Percentiles rank a stretch among this genome's conserved stretches.
Conservation (phyloP, 2,113 vertebrate genomes). For the Colistium nudipinnis region DNA sequence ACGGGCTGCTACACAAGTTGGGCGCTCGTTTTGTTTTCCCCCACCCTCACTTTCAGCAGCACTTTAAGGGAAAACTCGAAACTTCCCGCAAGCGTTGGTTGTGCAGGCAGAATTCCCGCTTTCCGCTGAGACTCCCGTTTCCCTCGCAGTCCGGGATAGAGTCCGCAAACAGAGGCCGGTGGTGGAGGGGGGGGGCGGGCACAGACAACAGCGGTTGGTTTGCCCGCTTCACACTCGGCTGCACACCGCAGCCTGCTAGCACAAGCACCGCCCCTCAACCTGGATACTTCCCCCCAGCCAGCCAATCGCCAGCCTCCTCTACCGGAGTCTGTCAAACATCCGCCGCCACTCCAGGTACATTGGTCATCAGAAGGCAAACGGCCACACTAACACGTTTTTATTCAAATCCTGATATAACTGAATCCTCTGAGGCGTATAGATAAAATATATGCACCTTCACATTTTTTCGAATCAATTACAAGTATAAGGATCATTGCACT, state of each 20-base stretch:
- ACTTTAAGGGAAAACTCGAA: conserved; percentile 18
- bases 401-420: too few relatives aligned
- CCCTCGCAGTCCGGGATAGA: conserved; percentile 12
- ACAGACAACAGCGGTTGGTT: conserved; percentile 55
- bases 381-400: too few relatives aligned
- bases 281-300: conserved; percentile 36
- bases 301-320: conserved; percentile 58
- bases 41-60: conserved; percentile 41
- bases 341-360: conserved; percentile 42
- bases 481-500: too few relatives aligned
- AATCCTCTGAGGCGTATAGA: too few relatives aligned
- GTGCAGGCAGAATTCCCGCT: not conserved
- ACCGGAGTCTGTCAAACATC: not conserved
- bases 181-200: conserved; percentile 10
- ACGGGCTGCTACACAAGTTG: conserved; percentile 56
- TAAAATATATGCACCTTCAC: too few relatives aligned
- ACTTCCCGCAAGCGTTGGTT: not conserved
- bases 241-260: conserved; percentile 34
- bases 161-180: conserved; percentile 28
- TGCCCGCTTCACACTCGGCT: conserved; percentile 68
- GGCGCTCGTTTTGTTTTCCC: conserved; percentile 26
- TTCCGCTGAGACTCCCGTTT: conserved; percentile 23
- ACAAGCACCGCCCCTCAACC: conserved; percentile 64
- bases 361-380: too few relatives aligned
- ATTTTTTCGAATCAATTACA: too few relatives aligned